Conservation (phyloP, 2,888 invertebrate species). For the Synergus gifuensis region DNA sequence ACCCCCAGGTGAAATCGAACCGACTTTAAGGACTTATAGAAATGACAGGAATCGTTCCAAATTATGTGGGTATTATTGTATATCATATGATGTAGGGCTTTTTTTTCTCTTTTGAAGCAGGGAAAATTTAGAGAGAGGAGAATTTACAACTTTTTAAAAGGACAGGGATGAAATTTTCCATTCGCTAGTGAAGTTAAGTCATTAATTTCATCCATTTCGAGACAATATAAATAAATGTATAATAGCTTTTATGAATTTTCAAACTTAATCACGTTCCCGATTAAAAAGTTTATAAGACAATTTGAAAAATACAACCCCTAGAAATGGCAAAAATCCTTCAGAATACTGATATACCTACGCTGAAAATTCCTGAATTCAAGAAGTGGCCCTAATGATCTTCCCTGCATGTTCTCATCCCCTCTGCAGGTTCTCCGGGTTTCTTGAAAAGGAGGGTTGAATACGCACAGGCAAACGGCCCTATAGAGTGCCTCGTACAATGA, state of each 20-base stretch:
- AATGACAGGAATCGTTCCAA: conserved; percentile 8
- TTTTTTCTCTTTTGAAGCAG: too few species aligned
- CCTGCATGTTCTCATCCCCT: background rate
- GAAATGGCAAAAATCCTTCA: background rate
- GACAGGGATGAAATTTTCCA: too few species aligned
- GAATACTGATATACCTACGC: conserved; percentile 4
- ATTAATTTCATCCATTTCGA: too few species aligned
- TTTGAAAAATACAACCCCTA: too few species aligned
- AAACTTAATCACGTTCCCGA: too few species aligned
- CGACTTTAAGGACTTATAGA: background rate
- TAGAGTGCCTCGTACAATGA: conserved; percentile 58
- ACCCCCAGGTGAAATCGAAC: conserved; percentile 1
- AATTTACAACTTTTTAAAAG: too few species aligned
- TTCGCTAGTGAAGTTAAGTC: too few species aligned
- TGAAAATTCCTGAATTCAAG: conserved; percentile 50
- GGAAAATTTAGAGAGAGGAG: too few species aligned
- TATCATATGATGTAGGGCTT: too few species aligned
- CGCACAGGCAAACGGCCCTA: conserved; percentile 48
- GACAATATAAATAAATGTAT: too few species aligned
- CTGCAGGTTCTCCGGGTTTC: conserved; percentile 2
- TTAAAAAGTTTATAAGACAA: too few species aligned
- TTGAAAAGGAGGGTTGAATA: conserved; percentile 47
- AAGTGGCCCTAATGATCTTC: conserved; percentile 53
- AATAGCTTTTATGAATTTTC: too few species aligned
- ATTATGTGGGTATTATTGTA: conserved; percentile 7